These are phyloP conservation scores for Microcebus jonahi DNA, from an alignment of 2,113 vertebrate genomes.

Conservation along the genomic window DNA sequence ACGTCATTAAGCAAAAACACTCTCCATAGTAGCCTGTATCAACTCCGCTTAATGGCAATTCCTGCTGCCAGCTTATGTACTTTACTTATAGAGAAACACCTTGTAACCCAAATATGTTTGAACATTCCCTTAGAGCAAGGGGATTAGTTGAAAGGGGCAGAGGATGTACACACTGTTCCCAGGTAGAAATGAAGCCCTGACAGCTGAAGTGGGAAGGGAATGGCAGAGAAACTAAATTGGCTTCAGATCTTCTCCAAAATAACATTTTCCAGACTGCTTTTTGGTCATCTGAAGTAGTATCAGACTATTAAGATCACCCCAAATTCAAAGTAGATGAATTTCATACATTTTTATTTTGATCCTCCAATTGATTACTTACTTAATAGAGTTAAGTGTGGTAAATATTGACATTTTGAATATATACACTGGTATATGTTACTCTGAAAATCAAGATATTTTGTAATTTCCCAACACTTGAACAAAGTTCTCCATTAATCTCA, in stretches of 20 bases:
- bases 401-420: neutral
- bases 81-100: conserved; percentile 55
- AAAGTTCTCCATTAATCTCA: neutral
- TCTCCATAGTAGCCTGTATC: neutral
- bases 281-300: neutral
- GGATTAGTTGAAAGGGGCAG: neutral
- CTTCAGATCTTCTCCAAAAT: neutral
- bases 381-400: neutral
- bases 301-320: neutral
- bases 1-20: conserved; percentile 41
- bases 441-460: neutral
- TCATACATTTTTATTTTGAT: neutral
- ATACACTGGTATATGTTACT: neutral
- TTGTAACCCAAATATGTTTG: conserved; percentile 16
- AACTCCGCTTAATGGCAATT: neutral
- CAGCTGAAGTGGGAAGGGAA: neutral
- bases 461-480: neutral
- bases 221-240: neutral
- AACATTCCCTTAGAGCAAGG: neutral
- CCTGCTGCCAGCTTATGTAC: neutral
- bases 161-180: neutral
- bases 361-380: neutral
- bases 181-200: neutral
- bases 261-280: neutral
- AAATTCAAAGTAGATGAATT: neutral